Conservation (phyloP, 2,113 vertebrate genomes). For the Puffinus mauretanicus region DNA sequence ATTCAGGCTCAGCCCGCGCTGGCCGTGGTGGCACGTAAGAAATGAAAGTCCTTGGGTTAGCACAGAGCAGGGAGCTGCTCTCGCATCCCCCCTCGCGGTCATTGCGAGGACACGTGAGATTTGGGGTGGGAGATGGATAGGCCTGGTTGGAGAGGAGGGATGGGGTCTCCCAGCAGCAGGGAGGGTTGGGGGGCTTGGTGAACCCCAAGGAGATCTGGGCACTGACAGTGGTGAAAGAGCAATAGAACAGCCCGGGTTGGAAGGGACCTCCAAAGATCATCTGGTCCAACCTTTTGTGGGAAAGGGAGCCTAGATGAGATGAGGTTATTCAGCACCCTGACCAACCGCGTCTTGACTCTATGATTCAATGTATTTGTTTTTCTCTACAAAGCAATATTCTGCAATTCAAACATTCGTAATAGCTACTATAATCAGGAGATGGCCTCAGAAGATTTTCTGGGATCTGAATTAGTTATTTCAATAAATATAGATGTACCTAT, state of each 20-base stretch:
- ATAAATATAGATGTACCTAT: background rate
- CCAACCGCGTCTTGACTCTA: no score
- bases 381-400: background rate
- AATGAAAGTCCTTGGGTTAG: background rate
- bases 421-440: background rate
- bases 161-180: background rate
- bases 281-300: background rate
- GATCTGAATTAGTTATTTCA: background rate
- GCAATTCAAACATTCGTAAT: background rate
- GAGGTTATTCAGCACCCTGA: background rate
- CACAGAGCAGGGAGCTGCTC: background rate
- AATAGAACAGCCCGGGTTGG: background rate
- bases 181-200: background rate
- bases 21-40: no score
- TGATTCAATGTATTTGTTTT: background rate
- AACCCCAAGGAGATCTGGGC: background rate
- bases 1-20: background rate
- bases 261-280: background rate
- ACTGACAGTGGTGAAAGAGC: background rate
- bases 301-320: background rate
- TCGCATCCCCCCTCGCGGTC: accelerated
- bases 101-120: accelerated
- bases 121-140: background rate
- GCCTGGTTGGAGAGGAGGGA: background rate
- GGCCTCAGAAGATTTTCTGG: background rate